Conservation (phyloP, 2,113 vertebrate species). For the Pelvicachromis taeniatus region DNA sequence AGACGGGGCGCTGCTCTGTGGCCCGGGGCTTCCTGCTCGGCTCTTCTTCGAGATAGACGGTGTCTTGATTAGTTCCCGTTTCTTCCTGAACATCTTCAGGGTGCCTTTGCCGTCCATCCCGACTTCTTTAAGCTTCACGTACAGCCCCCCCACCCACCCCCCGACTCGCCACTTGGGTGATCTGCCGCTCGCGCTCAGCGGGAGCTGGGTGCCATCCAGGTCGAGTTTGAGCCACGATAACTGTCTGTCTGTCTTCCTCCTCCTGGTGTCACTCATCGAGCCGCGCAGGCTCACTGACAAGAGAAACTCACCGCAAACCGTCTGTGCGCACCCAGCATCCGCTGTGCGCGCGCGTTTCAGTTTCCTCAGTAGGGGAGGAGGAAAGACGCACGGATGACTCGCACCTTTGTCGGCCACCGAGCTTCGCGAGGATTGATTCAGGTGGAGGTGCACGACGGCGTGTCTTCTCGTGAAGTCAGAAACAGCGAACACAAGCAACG, state of each 20-base stretch:
- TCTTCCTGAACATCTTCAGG: slow-evolving; percentile 90
- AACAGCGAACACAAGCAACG: not conserved
- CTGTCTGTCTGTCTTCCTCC: slow-evolving; percentile 45
- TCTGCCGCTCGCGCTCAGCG: slow-evolving; percentile 23
- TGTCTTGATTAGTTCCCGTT: slow-evolving; percentile 90
- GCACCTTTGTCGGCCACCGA: not conserved
- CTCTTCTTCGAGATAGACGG: slow-evolving; percentile 94
- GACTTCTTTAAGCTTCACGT: slow-evolving; percentile 45
- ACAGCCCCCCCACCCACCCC: slow-evolving; percentile 65
- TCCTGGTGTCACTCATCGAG: slow-evolving; percentile 64
- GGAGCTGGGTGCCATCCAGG: slow-evolving; percentile 39
- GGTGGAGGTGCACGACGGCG: not conserved
- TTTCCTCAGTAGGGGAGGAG: not conserved
- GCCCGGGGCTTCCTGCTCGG: slow-evolving; percentile 85
- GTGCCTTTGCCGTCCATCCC: slow-evolving; percentile 64
- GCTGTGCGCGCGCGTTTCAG: slow-evolving; percentile 27
- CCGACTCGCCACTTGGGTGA: slow-evolving; percentile 61
- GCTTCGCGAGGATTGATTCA: not conserved
- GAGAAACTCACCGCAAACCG: slow-evolving; percentile 40
- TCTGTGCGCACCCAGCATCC: slow-evolving; percentile 51
- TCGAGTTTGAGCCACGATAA: slow-evolving; percentile 33
- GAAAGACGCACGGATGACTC: too few species aligned
- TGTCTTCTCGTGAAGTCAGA: not conserved
- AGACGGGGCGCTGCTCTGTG: slow-evolving; percentile 67
- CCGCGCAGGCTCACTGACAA: slow-evolving; percentile 59